These are phyloP conservation scores for Tragelaphus oryx DNA, from an alignment of 2,797 vertebrate genomes.

Conservation along the genomic window DNA sequence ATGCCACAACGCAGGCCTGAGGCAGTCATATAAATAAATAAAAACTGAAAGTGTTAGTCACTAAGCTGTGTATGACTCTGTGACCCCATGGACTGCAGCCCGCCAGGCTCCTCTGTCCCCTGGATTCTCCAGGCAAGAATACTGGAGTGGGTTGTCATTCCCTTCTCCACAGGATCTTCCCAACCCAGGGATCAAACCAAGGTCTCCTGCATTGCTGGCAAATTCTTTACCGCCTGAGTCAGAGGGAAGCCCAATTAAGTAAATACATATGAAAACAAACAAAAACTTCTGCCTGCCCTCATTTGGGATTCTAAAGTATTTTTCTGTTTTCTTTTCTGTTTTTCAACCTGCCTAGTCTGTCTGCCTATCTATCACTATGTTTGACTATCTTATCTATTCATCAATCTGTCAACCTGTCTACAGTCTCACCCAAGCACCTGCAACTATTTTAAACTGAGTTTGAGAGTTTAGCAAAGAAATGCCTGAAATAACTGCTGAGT, in stretches of 20 bases:
- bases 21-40: neutral
- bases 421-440: neutral
- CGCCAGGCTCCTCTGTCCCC: rapidly evolving
- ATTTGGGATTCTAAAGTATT: neutral
- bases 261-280: neutral
- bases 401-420: neutral
- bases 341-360: neutral
- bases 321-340: neutral
- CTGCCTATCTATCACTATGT: neutral
- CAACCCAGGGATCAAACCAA: neutral
- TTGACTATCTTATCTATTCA: neutral
- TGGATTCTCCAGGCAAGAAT: neutral
- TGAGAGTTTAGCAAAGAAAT: neutral
- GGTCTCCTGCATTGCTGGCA: neutral
- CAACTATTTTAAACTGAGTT: neutral
- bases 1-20: neutral
- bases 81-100: neutral
- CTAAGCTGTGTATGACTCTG: neutral
- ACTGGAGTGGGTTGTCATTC: neutral
- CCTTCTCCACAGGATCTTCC: neutral
- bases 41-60: neutral
- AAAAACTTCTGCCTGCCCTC: neutral
- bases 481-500: neutral
- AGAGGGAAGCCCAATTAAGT: neutral
- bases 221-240: neutral